Base-by-base conservation (phyloP, 1,140 invertebrate species). In the Sipha flava region DNA sequence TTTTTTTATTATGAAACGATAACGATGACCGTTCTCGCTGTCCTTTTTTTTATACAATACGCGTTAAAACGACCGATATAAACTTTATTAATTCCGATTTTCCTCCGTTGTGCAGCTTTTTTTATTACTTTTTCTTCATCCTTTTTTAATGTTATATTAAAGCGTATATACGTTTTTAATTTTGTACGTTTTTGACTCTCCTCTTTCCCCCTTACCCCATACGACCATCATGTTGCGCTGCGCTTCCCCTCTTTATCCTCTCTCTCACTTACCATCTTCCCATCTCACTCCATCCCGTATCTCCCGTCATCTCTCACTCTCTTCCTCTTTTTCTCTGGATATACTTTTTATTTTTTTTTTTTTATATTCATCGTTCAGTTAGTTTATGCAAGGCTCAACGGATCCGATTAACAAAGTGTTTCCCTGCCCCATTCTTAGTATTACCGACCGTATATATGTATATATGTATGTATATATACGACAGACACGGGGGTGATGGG, bases 341-440 rank as follows among this genome's bases (percentile, higher is more conserved):
- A 66, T 40, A 29, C 40, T 68, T 45, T 45, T 45, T 68, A 26
- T 34, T 45, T 68, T 70, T 29, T 70, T 66, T 47, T 70, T 59
- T 70, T 70, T 70, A 70, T 70, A 68, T 45, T 29, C 43, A 47
- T 70, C 43, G 40, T 45, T 70, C 66, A 47, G 40, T 70, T 47
- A 70, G 66, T 70, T 70, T 70, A 70, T 70, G 66, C 66, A 47
- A 70, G 66, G 66, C 66, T 70, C 66, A 70, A 70, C 73, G 73
- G 73, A 77, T 77, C 73, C 73, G 73, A 77, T 77, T 77, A 77
- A 77, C 73, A 77, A 77, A 77, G 73, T 77, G 73, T 77, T 77
- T 77, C 34, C 73, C 9, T 54, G 31, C 52, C 52, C 73, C 23
- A 10, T 40, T 10, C 5, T 10, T 10, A 10, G n/a, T n/a, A n/a